These are phyloP conservation scores for Tauraco hartlaubi DNA, from an alignment of 2,797 vertebrate species.

Conservation along the genomic window DNA sequence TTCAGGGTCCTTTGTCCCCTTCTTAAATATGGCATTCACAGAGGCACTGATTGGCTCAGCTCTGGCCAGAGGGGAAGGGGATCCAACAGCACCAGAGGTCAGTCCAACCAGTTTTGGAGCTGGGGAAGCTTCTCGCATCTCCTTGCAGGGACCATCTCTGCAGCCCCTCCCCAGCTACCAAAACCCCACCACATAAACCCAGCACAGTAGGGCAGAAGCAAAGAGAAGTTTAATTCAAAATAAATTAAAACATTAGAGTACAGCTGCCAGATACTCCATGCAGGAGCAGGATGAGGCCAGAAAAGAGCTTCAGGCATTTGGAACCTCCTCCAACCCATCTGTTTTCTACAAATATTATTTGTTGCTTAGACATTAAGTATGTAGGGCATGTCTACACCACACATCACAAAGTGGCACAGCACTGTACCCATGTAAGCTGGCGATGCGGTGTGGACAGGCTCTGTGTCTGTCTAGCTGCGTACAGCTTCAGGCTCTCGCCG, in stretches of 20 bases:
- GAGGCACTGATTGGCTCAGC: too few relatives aligned
- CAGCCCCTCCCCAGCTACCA: too few relatives aligned
- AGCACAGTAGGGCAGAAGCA: background rate
- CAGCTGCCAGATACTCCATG: background rate
- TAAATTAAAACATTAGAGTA: background rate
- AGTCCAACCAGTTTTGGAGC: too few relatives aligned
- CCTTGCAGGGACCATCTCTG: too few relatives aligned
- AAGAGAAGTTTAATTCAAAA: background rate
- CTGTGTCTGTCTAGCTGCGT: background rate
- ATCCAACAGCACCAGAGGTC: too few relatives aligned
- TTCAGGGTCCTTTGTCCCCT: too few relatives aligned
- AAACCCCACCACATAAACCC: too few relatives aligned
- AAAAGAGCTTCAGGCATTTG: conserved; percentile 2
- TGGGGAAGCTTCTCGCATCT: too few relatives aligned
- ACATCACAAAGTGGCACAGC: background rate
- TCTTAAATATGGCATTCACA: too few relatives aligned
- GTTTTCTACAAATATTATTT: conserved; percentile 11
- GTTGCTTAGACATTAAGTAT: background rate
- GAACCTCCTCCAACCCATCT: conserved; percentile 21
- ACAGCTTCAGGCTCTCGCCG: background rate
- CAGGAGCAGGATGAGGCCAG: background rate
- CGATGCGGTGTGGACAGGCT: fast-evolving
- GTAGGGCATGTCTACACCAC: background rate
- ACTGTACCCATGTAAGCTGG: background rate
- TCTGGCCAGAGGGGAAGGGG: too few relatives aligned